A percentile compares a stretch with the other conserved stretches of the same genome.
phyloP scores from a whole-genome alignment of 1,140 invertebrate species.

The Nylanderia fulva region DNA sequence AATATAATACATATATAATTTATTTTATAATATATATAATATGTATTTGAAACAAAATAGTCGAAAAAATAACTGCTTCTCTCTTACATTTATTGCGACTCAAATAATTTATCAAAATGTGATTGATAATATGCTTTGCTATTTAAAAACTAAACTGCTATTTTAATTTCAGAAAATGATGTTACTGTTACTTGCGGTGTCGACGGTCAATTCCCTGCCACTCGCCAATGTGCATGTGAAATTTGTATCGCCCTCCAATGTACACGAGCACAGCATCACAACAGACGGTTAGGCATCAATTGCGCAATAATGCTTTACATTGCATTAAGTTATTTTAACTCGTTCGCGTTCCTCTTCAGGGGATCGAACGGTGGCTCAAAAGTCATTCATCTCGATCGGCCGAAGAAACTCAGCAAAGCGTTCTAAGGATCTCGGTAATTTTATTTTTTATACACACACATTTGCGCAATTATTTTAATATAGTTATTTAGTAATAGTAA shows the following conservation, averaged over 20 bases:
- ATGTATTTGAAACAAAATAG: no score
- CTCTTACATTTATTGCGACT: background rate
- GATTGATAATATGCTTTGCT: background rate
- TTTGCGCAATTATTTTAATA: background rate
- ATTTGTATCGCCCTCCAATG: conserved; percentile 81
- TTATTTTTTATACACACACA: conserved; percentile 6
- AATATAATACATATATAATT: no score
- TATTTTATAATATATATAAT: no score
- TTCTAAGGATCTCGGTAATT: conserved; percentile 61
- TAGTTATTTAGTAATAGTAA: background rate
- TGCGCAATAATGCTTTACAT: conserved; percentile 36
- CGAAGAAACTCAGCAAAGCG: conserved; percentile 64
- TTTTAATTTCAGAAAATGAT: conserved; percentile 75
- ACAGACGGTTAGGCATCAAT: conserved; percentile 77
- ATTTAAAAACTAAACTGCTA: background rate
- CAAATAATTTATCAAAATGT: background rate
- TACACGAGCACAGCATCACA: conserved; percentile 80
- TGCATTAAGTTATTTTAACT: conserved; percentile 42
- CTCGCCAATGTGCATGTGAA: conserved; percentile 81
- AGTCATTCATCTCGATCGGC: conserved; percentile 79
- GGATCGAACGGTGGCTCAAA: conserved; percentile 76
- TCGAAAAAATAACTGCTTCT: conserved; percentile 4
- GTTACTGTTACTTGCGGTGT: conserved; percentile 63
- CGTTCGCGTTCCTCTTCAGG: conserved; percentile 61
- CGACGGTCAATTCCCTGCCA: conserved; percentile 71